These are phyloP conservation scores for Oreochromis grahami DNA, from an alignment of 2,797 vertebrate genomes.

Conservation along the genomic window DNA sequence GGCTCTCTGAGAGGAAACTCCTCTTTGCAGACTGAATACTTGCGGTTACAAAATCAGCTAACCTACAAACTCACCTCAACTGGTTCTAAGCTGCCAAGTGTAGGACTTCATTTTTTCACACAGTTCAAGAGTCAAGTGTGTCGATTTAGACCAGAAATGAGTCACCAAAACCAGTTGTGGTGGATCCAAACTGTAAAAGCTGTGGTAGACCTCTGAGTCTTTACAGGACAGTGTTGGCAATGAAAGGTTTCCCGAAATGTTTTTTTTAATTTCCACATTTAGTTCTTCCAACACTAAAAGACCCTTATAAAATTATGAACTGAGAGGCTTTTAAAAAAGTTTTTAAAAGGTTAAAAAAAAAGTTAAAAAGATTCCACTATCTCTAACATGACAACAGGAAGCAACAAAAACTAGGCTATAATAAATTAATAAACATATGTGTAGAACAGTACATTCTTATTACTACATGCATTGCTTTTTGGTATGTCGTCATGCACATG, in stretches of 20 bases:
- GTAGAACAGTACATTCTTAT: neutral
- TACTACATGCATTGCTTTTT: neutral
- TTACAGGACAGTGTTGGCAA: neutral
- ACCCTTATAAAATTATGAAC: neutral
- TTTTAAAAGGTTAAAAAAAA: neutral
- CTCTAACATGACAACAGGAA: neutral
- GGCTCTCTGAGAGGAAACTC: conserved; percentile 64
- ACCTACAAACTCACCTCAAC: conserved; percentile 47
- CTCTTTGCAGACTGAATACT: conserved; percentile 46
- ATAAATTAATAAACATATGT: neutral
- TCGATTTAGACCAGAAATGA: neutral
- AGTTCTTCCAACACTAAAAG: neutral
- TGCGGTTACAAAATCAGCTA: conserved; percentile 44
- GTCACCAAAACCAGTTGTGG: neutral
- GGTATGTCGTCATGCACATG: neutral
- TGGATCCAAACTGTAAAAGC: neutral
- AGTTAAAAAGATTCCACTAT: neutral
- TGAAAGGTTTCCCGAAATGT: neutral
- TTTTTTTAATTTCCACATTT: neutral
- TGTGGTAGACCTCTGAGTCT: neutral
- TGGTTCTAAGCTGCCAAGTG: conserved; percentile 35
- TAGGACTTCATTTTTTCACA: neutral
- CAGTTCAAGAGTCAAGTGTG: conserved; percentile 15
- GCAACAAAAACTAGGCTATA: neutral
- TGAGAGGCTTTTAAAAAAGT: neutral